These are phyloP conservation scores for Biston betularia DNA, from an alignment of 2,888 invertebrate species.

Conservation along the genomic window DNA sequence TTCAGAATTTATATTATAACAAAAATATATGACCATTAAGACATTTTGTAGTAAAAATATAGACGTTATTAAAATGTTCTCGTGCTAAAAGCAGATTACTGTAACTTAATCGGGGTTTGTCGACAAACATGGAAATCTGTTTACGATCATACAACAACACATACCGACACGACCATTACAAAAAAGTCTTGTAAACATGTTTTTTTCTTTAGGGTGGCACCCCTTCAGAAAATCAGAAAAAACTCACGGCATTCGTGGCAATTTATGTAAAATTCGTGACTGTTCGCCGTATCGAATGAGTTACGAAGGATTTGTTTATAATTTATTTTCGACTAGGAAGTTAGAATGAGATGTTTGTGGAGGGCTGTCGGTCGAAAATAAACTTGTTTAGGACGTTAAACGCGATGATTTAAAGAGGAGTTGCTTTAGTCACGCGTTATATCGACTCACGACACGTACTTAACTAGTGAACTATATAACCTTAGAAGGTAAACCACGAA, in stretches of 20 bases:
- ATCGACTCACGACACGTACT: slow-evolving; percentile 37
- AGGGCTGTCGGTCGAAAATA: slow-evolving; percentile 64
- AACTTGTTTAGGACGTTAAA: slow-evolving; percentile 57
- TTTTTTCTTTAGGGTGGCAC: slow-evolving; percentile 73
- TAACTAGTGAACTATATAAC: slow-evolving; percentile 25
- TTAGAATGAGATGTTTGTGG: slow-evolving; percentile 69
- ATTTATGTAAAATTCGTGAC: slow-evolving; percentile 87
- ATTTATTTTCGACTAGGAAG: slow-evolving; percentile 61
- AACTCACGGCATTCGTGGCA: slow-evolving; percentile 78
- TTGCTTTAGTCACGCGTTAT: slow-evolving; percentile 62
- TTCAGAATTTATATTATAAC: background rate
- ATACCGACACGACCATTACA: slow-evolving; percentile 44
- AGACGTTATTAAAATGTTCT: background rate
- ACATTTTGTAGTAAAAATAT: background rate
- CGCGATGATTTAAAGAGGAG: slow-evolving; percentile 65
- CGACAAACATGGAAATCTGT: slow-evolving; percentile 69
- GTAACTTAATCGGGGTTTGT: slow-evolving; percentile 56
- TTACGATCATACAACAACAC: slow-evolving; percentile 61
- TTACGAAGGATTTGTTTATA: slow-evolving; percentile 84
- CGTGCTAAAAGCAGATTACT: slow-evolving; percentile 10
- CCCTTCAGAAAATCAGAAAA: slow-evolving; percentile 68
- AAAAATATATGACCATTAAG: background rate
- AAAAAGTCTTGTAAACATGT: slow-evolving; percentile 81
- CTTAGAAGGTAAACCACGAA: background rate
- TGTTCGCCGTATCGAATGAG: slow-evolving; percentile 83